Evolutionary conservation across 2,113 vertebrate species (phyloP).

Genomic region (Chaetops frenatus): DNA sequence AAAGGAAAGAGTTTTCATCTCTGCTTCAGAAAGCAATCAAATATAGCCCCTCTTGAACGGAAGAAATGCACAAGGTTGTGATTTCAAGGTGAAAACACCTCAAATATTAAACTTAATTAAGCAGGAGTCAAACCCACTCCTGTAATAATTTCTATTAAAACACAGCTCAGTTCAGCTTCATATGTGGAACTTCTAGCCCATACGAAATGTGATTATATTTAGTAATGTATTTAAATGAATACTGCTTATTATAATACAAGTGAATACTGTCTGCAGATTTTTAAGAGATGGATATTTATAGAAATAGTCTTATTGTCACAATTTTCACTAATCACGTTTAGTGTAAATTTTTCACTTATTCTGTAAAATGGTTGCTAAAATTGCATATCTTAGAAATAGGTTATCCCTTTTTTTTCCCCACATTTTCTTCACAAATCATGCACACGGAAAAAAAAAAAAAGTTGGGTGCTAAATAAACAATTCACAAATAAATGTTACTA

Average conservation of each 20-base stretch:
- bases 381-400: not conserved
- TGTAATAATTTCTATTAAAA: not conserved
- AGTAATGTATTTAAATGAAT: not conserved
- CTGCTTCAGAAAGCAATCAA: not conserved
- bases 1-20: not conserved
- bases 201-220: not conserved
- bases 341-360: not conserved
- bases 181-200: not conserved
- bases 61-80: not conserved
- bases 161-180: not conserved
- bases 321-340: not conserved
- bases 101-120: not conserved
- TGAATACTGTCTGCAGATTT: not conserved
- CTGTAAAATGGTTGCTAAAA: not conserved
- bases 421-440: not conserved
- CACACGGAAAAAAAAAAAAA: not conserved
- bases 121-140: not conserved
- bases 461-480: not conserved
- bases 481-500: not conserved
- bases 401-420: not conserved
- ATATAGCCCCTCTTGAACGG: not conserved
- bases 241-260: not conserved
- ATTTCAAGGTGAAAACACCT: not conserved
- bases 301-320: not conserved
- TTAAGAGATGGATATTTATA: not conserved